phyloP scores from a whole-genome alignment of 1,140 invertebrate genomes.

The Pseudobourletiella spinata region DNA sequence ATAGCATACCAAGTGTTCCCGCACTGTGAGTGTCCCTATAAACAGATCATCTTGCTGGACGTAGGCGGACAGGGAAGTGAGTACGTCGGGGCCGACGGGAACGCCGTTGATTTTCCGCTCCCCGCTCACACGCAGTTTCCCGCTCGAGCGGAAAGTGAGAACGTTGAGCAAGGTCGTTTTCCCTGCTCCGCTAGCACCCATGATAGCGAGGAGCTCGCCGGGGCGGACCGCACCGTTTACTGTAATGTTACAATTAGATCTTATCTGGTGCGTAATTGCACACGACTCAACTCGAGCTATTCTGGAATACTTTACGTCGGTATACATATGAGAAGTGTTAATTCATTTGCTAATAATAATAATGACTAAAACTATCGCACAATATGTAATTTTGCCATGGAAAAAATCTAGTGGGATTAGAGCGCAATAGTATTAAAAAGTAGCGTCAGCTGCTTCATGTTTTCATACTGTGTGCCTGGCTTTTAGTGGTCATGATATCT shows the following conservation, averaged over 20 bases:
- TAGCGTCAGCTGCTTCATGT: no score
- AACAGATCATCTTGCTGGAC: conserved; percentile 90
- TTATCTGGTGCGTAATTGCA: background rate
- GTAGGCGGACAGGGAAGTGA: conserved; percentile 77
- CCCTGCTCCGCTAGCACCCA: conserved; percentile 42
- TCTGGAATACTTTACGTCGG: no score
- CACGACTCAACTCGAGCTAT: background rate
- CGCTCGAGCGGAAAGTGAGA: conserved; percentile 65
- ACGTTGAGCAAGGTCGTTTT: conserved; percentile 76
- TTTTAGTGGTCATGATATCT: no score
- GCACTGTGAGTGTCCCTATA: conserved; percentile 81
- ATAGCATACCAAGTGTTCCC: conserved; percentile 74
- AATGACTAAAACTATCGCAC: no score
- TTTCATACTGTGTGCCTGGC: no score
- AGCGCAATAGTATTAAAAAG: no score
- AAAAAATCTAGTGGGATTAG: no score
- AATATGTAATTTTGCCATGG: no score
- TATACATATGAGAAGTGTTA: no score
- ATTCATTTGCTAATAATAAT: no score
- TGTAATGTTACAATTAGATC: background rate
- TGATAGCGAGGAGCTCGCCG: conserved; percentile 49
- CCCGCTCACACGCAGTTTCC: conserved; percentile 60
- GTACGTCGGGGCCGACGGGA: conserved; percentile 51
- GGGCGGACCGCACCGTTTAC: conserved; percentile 46
- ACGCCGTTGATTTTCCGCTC: conserved; percentile 63